These are phyloP conservation scores for Lordiphosa collinella DNA, from an alignment of 1,140 invertebrate genomes.

Conservation along the genomic window DNA sequence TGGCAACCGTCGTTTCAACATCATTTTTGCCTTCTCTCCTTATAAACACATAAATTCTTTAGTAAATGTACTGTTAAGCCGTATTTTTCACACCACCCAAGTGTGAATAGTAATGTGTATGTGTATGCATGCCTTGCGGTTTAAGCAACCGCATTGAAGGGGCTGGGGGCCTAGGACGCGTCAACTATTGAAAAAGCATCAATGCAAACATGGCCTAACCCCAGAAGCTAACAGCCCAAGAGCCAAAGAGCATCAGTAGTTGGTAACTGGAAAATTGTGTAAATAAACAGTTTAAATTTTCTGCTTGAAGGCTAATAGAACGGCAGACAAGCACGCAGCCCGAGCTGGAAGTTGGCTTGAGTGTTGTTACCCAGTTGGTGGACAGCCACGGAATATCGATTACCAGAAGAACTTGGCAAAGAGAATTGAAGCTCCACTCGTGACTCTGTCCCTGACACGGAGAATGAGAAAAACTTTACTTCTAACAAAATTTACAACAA, in stretches of 20 bases:
- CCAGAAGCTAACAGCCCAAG: constrained; percentile 10
- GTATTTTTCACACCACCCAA: constrained; percentile 57
- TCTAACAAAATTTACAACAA: constrained; percentile 62
- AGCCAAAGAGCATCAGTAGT: constrained; percentile 1
- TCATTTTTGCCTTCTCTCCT: constrained; percentile 11
- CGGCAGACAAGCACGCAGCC: constrained; percentile 47
- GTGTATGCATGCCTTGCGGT: constrained; percentile 14
- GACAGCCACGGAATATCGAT: constrained; percentile 54
- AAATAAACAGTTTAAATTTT: constrained; percentile 72
- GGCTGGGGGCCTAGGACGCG: background rate
- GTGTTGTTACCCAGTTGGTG: constrained; percentile 10
- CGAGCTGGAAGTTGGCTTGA: background rate
- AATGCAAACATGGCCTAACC: constrained; percentile 49
- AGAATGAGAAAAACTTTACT: constrained; percentile 33
- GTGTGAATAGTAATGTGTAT: constrained; percentile 43
- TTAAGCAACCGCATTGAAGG: constrained; percentile 17
- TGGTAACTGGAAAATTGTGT: constrained; percentile 45
- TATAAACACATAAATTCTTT: constrained; percentile 65
- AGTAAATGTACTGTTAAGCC: constrained; percentile 72
- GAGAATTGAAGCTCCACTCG: constrained; percentile 16
- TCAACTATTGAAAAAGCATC: constrained; percentile 38
- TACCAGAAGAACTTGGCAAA: constrained; percentile 33
- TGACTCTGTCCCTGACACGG: constrained; percentile 3
- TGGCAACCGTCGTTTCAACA: background rate
- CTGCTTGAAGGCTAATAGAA: constrained; percentile 61